Evolutionary conservation across 2,888 invertebrate genomes (phyloP).

Genomic region (Disparrhopalites patrizii): DNA sequence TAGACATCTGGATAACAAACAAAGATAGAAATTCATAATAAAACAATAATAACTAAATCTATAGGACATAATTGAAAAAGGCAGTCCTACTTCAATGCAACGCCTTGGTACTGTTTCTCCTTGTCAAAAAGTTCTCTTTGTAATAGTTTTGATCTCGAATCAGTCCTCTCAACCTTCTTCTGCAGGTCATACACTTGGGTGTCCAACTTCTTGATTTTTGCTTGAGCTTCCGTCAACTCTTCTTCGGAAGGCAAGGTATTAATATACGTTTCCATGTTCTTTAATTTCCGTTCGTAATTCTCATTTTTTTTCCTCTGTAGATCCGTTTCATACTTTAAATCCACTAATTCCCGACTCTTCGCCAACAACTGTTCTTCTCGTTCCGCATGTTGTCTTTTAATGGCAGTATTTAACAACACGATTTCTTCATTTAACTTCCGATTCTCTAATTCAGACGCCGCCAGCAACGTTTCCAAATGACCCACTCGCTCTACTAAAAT

Average conservation of each 20-base stretch:
- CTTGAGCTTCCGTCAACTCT: constrained; percentile 40
- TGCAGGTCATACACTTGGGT: constrained; percentile 34
- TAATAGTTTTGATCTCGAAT: constrained; percentile 17
- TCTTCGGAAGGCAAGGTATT: constrained; percentile 42
- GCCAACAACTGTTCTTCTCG: constrained; percentile 32
- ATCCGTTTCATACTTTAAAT: constrained; percentile 28
- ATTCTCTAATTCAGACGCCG: constrained; percentile 45
- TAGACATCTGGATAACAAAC: too few species aligned
- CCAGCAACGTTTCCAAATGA: constrained; percentile 42
- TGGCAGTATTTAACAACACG: constrained; percentile 31
- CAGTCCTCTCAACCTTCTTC: constrained; percentile 30
- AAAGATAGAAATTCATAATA: background rate
- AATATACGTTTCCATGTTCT: constrained; percentile 40
- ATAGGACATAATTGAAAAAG: background rate
- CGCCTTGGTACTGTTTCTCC: constrained; percentile 28
- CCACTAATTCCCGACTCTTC: constrained; percentile 34
- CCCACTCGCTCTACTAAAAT: constrained; percentile 36
- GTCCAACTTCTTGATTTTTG: constrained; percentile 26
- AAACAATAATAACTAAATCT: background rate
- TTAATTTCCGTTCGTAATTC: constrained; percentile 33
- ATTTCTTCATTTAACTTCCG: constrained; percentile 33
- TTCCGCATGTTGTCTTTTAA: constrained; percentile 35
- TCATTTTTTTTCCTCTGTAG: constrained; percentile 32
- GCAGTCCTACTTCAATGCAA: constrained; percentile 17
- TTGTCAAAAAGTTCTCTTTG: constrained; percentile 28